Evolutionary conservation across 1,140 invertebrate genomes (phyloP), one percentile per base, ranked within the genome.

Genomic region (Tyrophagus putrescentiae): DNA sequence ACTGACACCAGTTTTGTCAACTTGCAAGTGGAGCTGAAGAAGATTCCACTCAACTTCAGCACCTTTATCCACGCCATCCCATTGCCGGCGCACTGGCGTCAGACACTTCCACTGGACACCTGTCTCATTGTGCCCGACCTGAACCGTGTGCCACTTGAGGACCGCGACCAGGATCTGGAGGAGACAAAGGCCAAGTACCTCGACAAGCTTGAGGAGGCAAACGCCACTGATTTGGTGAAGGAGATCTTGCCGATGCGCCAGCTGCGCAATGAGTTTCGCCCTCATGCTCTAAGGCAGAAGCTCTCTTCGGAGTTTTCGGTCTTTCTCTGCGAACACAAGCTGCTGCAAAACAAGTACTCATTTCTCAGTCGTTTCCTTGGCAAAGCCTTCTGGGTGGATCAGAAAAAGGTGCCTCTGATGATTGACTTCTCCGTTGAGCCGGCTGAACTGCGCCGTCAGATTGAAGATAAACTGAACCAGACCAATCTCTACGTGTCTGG

Each of bases 311-410:
- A 3, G 32, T 59, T 31, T 25, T 27, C 27, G 9, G 16, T 25
- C n/a, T 59, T 59, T 28, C 27, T 59, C 13, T 59, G 57, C 31
- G 57, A 59, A 18, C 34, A 18, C 11, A 59, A 59, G 36, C 27
- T 59, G 50, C 32, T 59, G 16, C 57, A 32, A 18, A 59, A 59
- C 28, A 59, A 59, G 21, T 28, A 42, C 23, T 16, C 16, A 7
- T 59, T 44, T 34, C 29, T 59, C 23, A 6, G 23, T 6, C 57
- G 27, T 16, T 59, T 59, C 29, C 13, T 59, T 16, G 57, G 57
- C 39, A 59, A 59, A 59, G 39, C 57, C 16, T 59, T 59, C 36
- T 59, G 57, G 57, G 32, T 59, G 25, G 57, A 59, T 42, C 5
- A 44, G 27, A 59, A 45, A 45, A 59, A 59, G 27, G 57, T 59